These are phyloP conservation scores for Chlorodrepanis virens DNA, from an alignment of 2,113 vertebrate genomes.

Conservation along the genomic window DNA sequence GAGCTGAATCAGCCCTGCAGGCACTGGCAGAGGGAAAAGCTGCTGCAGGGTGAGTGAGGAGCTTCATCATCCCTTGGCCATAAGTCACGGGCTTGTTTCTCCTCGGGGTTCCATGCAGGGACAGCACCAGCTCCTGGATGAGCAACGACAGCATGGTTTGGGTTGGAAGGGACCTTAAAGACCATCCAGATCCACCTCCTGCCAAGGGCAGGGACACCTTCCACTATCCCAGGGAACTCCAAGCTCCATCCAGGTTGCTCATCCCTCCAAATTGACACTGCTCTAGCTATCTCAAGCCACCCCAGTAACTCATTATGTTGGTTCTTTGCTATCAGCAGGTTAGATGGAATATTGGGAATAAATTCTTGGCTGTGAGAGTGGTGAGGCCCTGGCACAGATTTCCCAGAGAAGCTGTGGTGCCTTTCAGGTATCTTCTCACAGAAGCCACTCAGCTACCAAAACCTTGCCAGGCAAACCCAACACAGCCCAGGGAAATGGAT, in stretches of 20 bases:
- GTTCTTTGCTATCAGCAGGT: background rate
- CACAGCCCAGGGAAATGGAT: background rate
- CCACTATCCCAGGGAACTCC: background rate
- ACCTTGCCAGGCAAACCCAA: background rate
- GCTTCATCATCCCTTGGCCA: background rate
- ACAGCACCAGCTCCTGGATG: rapidly evolving
- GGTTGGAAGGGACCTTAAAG: background rate
- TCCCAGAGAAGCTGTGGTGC: background rate
- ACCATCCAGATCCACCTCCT: background rate
- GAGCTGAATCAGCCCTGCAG: background rate
- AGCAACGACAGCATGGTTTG: background rate
- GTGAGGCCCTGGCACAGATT: background rate
- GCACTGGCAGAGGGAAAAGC: background rate
- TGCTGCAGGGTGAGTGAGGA: background rate
- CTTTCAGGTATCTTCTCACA: background rate
- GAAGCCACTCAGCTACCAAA: background rate
- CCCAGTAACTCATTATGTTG: rapidly evolving
- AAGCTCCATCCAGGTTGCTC: background rate
- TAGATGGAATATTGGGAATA: background rate
- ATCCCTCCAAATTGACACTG: background rate
- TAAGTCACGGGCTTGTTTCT: rapidly evolving
- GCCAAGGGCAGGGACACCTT: background rate
- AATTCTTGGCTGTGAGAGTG: background rate
- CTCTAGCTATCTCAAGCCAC: background rate
- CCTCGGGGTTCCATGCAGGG: rapidly evolving